Base-by-base conservation (phyloP, 2,888 invertebrate genomes). In the Philaethria dido region DNA sequence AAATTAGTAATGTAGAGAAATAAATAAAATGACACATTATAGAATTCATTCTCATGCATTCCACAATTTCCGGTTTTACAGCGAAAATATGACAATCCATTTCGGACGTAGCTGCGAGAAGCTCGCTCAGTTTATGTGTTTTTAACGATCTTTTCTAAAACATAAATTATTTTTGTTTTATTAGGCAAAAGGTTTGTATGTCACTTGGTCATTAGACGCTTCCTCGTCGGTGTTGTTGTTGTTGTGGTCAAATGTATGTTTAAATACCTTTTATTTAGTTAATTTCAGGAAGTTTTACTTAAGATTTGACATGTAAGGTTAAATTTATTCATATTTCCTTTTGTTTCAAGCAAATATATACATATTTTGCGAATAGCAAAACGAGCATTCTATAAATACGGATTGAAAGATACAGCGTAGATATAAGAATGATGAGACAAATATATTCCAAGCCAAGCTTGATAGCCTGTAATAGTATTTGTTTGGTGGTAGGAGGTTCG, bases 111-210 rank as follows among this genome's bases (percentile, higher is more conserved):
- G 39, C 39, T 22, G 22, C 22, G 22, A 57, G 39, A 60, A 59
- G 16, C 60, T 45, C 20, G 29, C 36, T 8, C 48, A 44, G 33
- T 64, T 68, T 62, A 68, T 63, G 63, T 52, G 61, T 63, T 64
- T 67, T 64, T 67, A 64, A 69, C 50, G 66, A 48, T 62, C 67
- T 59, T 52, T 44, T 50, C 59, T 50, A 62, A 50, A 52, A 44
- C 29, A 33, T 66, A 55, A 61, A 66, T 64, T 69, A 61, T 69
- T 66, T 69, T 63, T 36, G 54, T 60, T 66, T 69, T 66, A 69
- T 66, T 66, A 63, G 63, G 63, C 48, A 69, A 66, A 63, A 62
- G 63, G 69, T 69, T 69, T 69, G 55, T 69, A 29, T 69, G 69
- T 67, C 64, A 69, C 67, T 69, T 50, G 69, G 67, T 69, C 63